Conservation (phyloP, 2,797 vertebrate genomes). For the Cryptoblepharus egeriae region DNA sequence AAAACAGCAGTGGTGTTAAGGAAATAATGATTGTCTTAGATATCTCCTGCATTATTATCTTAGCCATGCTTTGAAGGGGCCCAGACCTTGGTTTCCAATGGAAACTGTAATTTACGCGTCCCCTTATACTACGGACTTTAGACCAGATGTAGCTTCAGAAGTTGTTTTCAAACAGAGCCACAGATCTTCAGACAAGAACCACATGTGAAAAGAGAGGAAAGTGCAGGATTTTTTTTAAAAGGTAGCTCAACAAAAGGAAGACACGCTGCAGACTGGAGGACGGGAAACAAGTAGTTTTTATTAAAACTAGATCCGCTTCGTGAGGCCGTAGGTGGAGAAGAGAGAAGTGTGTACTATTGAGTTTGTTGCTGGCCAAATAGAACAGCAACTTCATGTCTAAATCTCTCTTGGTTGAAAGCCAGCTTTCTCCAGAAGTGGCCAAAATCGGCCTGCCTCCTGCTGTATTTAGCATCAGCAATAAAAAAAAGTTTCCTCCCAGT, state of each 20-base stretch:
- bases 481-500: neutral
- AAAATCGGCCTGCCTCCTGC: neutral
- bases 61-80: neutral
- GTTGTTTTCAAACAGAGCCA: slow-evolving; percentile 21
- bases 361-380: too few relatives aligned
- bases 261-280: neutral
- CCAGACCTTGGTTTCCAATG: neutral
- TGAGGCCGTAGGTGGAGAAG: neutral
- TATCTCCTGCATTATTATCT: neutral
- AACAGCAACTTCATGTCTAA: too few relatives aligned
- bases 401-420: neutral
- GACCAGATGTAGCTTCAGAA: neutral
- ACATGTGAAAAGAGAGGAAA: neutral
- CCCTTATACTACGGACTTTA: neutral
- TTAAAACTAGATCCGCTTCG: neutral
- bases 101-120: neutral
- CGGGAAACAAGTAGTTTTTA: neutral
- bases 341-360: neutral
- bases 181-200: neutral
- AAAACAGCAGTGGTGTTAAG: neutral
- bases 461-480: neutral
- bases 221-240: neutral
- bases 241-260: neutral
- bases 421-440: neutral
- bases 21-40: neutral